These are phyloP conservation scores for Meriones psammophilus DNA, from an alignment of 2,797 vertebrate genomes.

Conservation along the genomic window DNA sequence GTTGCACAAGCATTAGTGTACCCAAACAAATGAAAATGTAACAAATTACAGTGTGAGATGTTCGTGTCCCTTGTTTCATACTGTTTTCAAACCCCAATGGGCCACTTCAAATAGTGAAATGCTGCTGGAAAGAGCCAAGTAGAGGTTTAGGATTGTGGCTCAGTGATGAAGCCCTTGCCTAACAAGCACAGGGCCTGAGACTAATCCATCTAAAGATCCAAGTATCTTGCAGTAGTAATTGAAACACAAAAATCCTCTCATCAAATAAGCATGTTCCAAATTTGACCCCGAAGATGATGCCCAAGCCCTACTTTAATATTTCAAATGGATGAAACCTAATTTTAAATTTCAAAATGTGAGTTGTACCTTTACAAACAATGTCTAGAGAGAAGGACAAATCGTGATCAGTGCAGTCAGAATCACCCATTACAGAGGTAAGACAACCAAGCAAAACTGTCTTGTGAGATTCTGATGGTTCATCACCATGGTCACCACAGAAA, in stretches of 20 bases:
- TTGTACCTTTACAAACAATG: slow-evolving; percentile 92
- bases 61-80: background rate
- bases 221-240: background rate
- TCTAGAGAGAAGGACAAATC: slow-evolving; percentile 90
- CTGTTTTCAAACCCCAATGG: slow-evolving; percentile 15
- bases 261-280: background rate
- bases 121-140: background rate
- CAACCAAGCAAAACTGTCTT: slow-evolving; percentile 90
- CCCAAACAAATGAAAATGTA: slow-evolving; percentile 22
- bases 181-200: background rate
- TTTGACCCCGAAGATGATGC: background rate
- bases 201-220: background rate
- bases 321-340: background rate
- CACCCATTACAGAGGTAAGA: slow-evolving; percentile 89
- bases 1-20: background rate
- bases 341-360: background rate
- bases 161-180: background rate
- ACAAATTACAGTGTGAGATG: background rate
- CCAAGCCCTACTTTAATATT: background rate
- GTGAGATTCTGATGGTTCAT: slow-evolving; percentile 81
- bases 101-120: background rate
- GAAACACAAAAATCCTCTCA: background rate
- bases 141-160: background rate
- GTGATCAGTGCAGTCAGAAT: slow-evolving; percentile 91
- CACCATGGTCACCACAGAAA: slow-evolving; percentile 87